Percentiles rank a stretch among this genome's conserved stretches.
These are phyloP conservation scores for Arrhopalites spinosus DNA, from an alignment of 2,888 invertebrate species.

Conservation along the genomic window DNA sequence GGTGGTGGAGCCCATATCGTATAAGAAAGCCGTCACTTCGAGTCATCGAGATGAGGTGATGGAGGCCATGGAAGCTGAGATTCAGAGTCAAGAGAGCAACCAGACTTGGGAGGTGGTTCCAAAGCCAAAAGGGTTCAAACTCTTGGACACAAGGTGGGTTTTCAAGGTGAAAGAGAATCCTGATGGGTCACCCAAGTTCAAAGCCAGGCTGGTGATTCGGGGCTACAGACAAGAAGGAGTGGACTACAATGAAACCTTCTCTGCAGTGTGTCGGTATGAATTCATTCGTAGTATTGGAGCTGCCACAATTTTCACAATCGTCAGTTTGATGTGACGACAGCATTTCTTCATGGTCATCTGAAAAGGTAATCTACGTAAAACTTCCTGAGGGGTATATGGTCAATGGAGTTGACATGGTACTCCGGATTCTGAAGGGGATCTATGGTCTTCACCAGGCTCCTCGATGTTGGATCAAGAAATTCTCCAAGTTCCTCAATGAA, in stretches of 20 bases:
- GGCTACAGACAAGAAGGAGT: slow-evolving; percentile 39
- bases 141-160: slow-evolving; percentile 26
- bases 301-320: background rate
- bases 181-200: slow-evolving; percentile 11
- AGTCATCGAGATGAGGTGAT: background rate
- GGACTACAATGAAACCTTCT: slow-evolving; percentile 39
- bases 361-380: slow-evolving; percentile 33
- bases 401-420: background rate
- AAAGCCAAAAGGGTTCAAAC: background rate
- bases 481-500: slow-evolving; percentile 32
- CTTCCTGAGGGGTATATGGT: slow-evolving; percentile 25
- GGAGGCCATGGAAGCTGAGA: slow-evolving; percentile 22
- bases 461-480: slow-evolving; percentile 45
- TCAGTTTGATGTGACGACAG: slow-evolving; percentile 39
- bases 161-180: no score
- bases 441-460: slow-evolving; percentile 30
- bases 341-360: slow-evolving; percentile 37
- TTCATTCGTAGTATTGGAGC: slow-evolving; percentile 33
- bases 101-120: slow-evolving; percentile 30
- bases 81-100: slow-evolving; percentile 16
- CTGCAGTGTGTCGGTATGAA: slow-evolving; percentile 35
- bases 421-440: background rate
- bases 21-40: slow-evolving; percentile 4
- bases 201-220: slow-evolving; percentile 31
- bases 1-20: slow-evolving; percentile 28